Evolutionary conservation across 2,888 invertebrate species (phyloP), one percentile per base, ranked within the genome.

Genomic region (Nymphalis urticae): DNA sequence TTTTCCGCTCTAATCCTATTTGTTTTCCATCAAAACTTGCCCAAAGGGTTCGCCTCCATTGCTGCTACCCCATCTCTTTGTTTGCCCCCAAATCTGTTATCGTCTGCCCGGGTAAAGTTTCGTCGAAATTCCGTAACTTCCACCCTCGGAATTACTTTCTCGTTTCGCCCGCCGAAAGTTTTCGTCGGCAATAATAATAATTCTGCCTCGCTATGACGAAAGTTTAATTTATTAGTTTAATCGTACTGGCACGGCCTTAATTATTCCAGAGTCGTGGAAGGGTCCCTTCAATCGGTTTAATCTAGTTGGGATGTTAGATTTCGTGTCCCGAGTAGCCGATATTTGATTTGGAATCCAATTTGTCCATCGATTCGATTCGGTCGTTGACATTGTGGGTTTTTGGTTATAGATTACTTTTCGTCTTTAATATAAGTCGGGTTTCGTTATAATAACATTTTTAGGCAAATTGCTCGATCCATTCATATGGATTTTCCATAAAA

Each of bases 181-280:
- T 87, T 81, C 77, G 81, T 82, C 85, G 53, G 69, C 63, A 71
- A 71, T 71, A 88, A 89, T 90, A 90, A 91, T 91, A 92, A 92
- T 87, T 90, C 83, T 77, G 84, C 86, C 85, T 80, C 82, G 87
- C 85, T 87, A 87, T 87, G 90, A 88, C 87, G 86, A 88, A 90
- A 92, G 87, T 90, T 92, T 87, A 89, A 91, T 89, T 90, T 91
- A 90, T 91, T 91, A 89, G 90, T 89, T 89, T 87, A 90, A 90
- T 92, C 87, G 86, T 78, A 86, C 84, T 85, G 86, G 84, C 82
- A 81, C 82, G 84, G 85, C 84, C 87, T 88, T 89, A 89, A 91
- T 92, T 90, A 88, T 86, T 82, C 75, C 71, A 69, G 66, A 72
- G 73, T 65, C 72, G 64, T 66, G 64, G 74, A 69, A 64, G 71